phyloP scores from a whole-genome alignment of 2,888 invertebrate species.

The Stenolophus ochropezus region DNA sequence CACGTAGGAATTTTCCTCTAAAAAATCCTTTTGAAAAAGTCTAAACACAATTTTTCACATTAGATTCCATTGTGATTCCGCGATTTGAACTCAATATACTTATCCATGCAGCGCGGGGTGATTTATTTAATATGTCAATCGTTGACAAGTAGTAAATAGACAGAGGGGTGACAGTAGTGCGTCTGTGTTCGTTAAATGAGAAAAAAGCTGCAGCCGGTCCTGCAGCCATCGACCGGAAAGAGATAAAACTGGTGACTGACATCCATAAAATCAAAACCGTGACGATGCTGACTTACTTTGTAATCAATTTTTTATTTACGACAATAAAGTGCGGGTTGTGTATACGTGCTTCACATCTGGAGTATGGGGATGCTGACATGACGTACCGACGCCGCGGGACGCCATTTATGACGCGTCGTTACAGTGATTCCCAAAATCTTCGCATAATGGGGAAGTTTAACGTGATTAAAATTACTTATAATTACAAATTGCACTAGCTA shows the following conservation, averaged over 20 bases:
- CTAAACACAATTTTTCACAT: conserved; percentile 18
- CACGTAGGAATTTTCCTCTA: not conserved
- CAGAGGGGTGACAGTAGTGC: not conserved
- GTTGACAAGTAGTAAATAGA: conserved; percentile 6
- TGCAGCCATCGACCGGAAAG: conserved; percentile 29
- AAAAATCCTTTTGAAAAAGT: not conserved
- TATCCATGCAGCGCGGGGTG: not conserved
- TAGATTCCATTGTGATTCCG: not conserved
- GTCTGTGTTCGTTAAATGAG: not conserved
- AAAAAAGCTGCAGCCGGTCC: conserved; percentile 3
- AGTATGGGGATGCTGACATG: conserved; percentile 1
- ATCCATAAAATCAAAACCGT: conserved; percentile 52
- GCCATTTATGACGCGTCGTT: no score
- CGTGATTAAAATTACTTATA: no score
- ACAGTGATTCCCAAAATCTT: no score
- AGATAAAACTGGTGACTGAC: conserved; percentile 49
- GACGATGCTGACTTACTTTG: conserved; percentile 45
- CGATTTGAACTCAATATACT: conserved; percentile 15
- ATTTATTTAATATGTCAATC: conserved; percentile 36
- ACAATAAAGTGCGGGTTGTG: conserved; percentile 5
- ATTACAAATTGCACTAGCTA: no score
- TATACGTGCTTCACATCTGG: conserved; percentile 7
- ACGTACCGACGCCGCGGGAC: not conserved
- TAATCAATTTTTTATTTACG: conserved; percentile 45
- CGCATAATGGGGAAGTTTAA: no score